A percentile compares a stretch with the other conserved stretches of the same genome.
These are phyloP conservation scores for Diprion similis DNA, from an alignment of 1,140 invertebrate species.

Conservation along the genomic window DNA sequence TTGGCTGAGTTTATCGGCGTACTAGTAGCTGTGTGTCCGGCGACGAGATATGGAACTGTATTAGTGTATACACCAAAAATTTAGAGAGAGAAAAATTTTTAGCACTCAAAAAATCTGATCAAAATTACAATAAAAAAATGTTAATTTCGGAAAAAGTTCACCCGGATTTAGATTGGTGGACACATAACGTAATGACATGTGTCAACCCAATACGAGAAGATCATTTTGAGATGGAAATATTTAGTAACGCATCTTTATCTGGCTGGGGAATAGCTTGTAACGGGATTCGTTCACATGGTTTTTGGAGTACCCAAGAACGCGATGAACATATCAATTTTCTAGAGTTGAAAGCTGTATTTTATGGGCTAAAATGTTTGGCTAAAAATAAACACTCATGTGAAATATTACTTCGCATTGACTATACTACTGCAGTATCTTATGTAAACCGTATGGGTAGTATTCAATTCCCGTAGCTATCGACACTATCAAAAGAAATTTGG, in stretches of 20 bases:
- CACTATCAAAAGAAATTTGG: conserved; percentile 27
- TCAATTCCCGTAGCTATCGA: conserved; percentile 31
- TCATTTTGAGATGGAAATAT: conserved; percentile 32
- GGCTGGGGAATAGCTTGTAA: conserved; percentile 35
- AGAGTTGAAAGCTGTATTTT: conserved; percentile 37
- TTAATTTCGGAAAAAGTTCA: conserved; percentile 9
- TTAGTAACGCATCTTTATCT: conserved; percentile 34
- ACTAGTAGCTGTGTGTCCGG: conserved; percentile 27
- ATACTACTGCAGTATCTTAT: conserved; percentile 34
- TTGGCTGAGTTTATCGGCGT: conserved; percentile 27
- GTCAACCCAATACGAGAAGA: conserved; percentile 24
- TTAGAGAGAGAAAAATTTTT: conserved; percentile 30
- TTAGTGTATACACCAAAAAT: conserved; percentile 28
- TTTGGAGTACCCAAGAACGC: conserved; percentile 31
- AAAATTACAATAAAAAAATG: conserved; percentile 19
- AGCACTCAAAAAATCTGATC: conserved; percentile 17
- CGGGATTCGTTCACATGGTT: conserved; percentile 30
- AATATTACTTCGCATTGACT: conserved; percentile 20
- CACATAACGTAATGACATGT: conserved; percentile 20
- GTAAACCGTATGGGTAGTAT: conserved; percentile 35
- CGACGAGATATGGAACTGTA: conserved; percentile 27
- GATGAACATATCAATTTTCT: conserved; percentile 40
- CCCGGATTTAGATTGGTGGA: conserved; percentile 36
- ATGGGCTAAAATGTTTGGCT: conserved; percentile 39
- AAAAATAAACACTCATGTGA: conserved; percentile 7